Conservation (phyloP, 2,797 vertebrate species). For the Xiphorhynchus erythropygius region DNA sequence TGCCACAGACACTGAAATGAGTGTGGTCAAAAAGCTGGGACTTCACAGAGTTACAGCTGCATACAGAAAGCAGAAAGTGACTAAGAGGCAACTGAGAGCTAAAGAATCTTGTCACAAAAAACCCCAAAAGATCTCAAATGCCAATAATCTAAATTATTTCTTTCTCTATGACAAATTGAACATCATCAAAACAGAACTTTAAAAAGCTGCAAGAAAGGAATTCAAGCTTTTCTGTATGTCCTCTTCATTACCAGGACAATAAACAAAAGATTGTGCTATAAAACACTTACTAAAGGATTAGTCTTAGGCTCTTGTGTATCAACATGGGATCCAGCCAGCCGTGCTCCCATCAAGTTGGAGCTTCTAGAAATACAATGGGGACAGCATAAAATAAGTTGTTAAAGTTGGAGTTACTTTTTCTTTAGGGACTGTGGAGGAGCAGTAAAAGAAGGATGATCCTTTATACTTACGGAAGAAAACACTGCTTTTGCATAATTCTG, state of each 20-base stretch:
- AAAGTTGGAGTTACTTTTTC: background rate
- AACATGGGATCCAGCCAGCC: constrained; percentile 36
- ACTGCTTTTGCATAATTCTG: constrained; percentile 15
- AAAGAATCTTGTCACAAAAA: background rate
- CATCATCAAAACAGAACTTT: background rate
- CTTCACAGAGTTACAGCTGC: background rate
- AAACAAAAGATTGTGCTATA: background rate
- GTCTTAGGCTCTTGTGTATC: constrained; percentile 41
- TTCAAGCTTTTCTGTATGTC: background rate
- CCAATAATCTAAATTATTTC: background rate
- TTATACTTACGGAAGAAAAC: constrained; percentile 73
- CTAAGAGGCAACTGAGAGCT: background rate
- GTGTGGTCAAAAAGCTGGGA: background rate
- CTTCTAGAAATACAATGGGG: background rate
- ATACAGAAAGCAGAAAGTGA: background rate
- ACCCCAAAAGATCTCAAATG: background rate
- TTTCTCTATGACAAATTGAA: background rate
- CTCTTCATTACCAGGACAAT: background rate
- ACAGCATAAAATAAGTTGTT: background rate
- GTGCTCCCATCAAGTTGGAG: constrained; percentile 39
- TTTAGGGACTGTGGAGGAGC: background rate
- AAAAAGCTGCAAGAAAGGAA: background rate
- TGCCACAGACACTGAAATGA: background rate
- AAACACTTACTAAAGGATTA: constrained; percentile 70
- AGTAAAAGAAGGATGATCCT: background rate